Evolutionary conservation across 1,140 invertebrate species (phyloP), one percentile per base, ranked within the genome.

Genomic region (Caenorhabditis inopinata): DNA sequence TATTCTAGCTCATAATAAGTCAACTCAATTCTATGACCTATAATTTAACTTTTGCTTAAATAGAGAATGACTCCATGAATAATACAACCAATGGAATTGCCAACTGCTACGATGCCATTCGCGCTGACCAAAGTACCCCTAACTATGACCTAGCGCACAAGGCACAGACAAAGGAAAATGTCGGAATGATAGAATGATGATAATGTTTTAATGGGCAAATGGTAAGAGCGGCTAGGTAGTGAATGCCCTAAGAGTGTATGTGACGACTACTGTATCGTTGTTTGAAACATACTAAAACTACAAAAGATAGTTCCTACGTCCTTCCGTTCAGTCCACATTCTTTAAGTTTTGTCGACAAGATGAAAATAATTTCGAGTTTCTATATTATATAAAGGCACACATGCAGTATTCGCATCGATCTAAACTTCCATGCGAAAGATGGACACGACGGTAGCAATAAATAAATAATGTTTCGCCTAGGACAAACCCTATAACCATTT

Each of bases 401-500:
- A 25, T 14, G 38, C 38, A 5, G 38, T 14, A 5, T 5, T 11
- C 21, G 9, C 32, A 68, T 38, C 38, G 32, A 35, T n/a, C 32
- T 42, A 68, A 68, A 23, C 58, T 29, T 38, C 27, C 58, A 68
- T 42, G n/a, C 58, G 35, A 68, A 18, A 68, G 32, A 68, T 11
- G 38, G 32, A 38, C 18, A 16, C 49, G 18, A 6, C n/a, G 27
- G 27, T 32, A 38, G 38, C 29, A 68, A 68, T 68, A 21, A 9
- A 11, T 21, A 32, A 68, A 58, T 32, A 29, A 68, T 68, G 58
- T 68, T 42, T 68, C 58, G 58, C 58, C 58, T 68, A 68, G 58
- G 35, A 68, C 58, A 18, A 68, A 68, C 58, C 58, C 58, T 68
- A 68, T 29, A 38, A 18, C 32, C 58, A 68, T 68, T 68, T 68